Base-by-base conservation (phyloP, 2,888 invertebrate species). In the Drosophila pseudotalamancana region DNA sequence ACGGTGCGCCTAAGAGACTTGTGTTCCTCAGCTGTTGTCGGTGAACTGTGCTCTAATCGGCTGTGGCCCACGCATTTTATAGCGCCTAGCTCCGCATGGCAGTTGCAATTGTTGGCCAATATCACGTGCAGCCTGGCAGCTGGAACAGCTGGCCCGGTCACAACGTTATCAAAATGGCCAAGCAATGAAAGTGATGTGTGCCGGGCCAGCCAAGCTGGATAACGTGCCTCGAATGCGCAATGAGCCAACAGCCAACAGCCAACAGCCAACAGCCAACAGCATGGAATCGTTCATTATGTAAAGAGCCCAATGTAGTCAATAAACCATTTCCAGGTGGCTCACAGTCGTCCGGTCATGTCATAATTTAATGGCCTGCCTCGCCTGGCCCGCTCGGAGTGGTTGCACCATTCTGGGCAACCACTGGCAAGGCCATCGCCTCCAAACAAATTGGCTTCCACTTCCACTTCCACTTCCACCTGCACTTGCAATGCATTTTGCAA, bases 31-130 rank as follows among this genome's bases (percentile, higher is more conserved):
- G 64, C 82, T 88, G 87, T 72, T 85, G 78, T 77, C 83, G 68
- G 49, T 87, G 71, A 80, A 90, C 90, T 90, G 89, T 90, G 77
- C 57, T 65, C 64, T 34, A 54, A 64, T 53, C 62, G 51, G 53
- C n/a, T 29, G 4, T 9, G 31, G 46, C 70, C 72, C 72, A 71
- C 84, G 66, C 77, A 76, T 78, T 89, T 89, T 91, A 91, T 90
- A 90, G 80, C 37, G 12, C 55, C 14, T 90, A 90, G 80, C 37
- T 12, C 55, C 14, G 16, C 11, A 34, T 9, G 16, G 16, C 45
- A 27, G 34, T 40, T 61, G 59, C 25, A 67, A 45, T 40, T 37
- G 64, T 80, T 83, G 80, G 72, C 70, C 74, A 80, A 80, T 43
- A 55, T 37, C 72, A 64, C 81, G 76, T 73, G 71, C 62, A 43